These are phyloP conservation scores for Heloderma charlesbogerti DNA, from an alignment of 2,113 vertebrate species.

Conservation along the genomic window DNA sequence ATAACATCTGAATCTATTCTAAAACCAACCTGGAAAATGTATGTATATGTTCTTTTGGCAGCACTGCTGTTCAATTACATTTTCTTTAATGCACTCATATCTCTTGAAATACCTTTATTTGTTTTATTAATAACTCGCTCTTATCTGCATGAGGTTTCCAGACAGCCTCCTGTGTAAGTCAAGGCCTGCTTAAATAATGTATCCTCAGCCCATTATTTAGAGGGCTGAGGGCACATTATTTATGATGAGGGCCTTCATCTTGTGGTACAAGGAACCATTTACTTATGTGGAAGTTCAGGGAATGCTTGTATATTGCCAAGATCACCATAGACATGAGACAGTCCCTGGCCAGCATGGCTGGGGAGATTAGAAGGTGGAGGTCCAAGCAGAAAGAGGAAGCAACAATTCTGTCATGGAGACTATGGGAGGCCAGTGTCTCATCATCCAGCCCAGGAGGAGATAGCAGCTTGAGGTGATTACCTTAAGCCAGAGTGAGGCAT, in stretches of 20 bases:
- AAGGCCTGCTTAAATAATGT: neutral
- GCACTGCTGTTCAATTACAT: neutral
- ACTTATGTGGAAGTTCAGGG: neutral
- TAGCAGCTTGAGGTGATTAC: neutral
- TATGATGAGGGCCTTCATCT: too few species aligned
- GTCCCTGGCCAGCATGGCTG: neutral
- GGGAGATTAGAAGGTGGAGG: neutral
- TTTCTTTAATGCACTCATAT: neutral
- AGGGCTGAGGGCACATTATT: too few species aligned
- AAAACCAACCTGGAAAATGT: neutral
- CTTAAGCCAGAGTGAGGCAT: neutral
- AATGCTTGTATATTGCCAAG: neutral
- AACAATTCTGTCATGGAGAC: neutral
- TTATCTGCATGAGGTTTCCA: neutral
- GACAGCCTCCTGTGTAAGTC: neutral
- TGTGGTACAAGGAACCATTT: neutral
- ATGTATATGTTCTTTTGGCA: neutral
- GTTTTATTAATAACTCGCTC: neutral
- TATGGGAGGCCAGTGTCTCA: neutral
- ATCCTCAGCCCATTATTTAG: neutral
- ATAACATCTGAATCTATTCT: too few species aligned
- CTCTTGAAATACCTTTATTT: neutral
- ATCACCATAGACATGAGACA: neutral
- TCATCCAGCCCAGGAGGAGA: neutral
- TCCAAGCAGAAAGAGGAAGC: neutral